phyloP scores from a whole-genome alignment of 2,113 vertebrate species.

The Andinoacara biseriatus region DNA sequence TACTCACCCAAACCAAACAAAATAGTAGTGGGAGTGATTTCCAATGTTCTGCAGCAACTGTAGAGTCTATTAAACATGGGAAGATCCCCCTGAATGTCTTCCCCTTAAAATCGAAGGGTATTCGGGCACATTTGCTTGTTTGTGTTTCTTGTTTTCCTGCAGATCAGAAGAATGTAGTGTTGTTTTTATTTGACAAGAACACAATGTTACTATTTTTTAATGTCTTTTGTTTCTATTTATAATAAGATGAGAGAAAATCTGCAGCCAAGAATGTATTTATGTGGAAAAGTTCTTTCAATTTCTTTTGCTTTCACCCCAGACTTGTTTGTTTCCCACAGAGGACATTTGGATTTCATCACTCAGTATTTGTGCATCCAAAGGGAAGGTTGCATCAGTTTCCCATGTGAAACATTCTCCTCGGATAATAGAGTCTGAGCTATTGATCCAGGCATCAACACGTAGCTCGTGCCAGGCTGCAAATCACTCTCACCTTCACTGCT shows the following conservation, averaged over 20 bases:
- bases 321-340: slow-evolving; percentile 54
- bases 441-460: slow-evolving; percentile 33
- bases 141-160: not conserved
- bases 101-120: slow-evolving; percentile 18
- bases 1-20: slow-evolving; percentile 45
- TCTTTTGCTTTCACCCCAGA: slow-evolving; percentile 39
- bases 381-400: slow-evolving; percentile 59
- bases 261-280: slow-evolving; percentile 48
- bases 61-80: slow-evolving; percentile 26
- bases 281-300: slow-evolving; percentile 31
- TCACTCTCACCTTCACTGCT: slow-evolving; percentile 8
- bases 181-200: not conserved
- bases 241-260: slow-evolving; percentile 1
- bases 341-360: slow-evolving; percentile 63
- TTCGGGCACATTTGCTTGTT: slow-evolving; percentile 12
- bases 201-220: slow-evolving; percentile 11
- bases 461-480: slow-evolving; percentile 12
- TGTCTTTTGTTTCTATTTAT: slow-evolving; percentile 9
- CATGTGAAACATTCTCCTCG: slow-evolving; percentile 37
- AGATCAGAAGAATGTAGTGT: not conserved
- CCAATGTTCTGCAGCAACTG: slow-evolving; percentile 31
- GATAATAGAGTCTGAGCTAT: slow-evolving; percentile 24
- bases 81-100: slow-evolving; percentile 17
- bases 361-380: slow-evolving; percentile 43
- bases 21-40: slow-evolving; percentile 47